Evolutionary conservation across 1,140 invertebrate species (phyloP).

Genomic region (Euborellia annulipes): DNA sequence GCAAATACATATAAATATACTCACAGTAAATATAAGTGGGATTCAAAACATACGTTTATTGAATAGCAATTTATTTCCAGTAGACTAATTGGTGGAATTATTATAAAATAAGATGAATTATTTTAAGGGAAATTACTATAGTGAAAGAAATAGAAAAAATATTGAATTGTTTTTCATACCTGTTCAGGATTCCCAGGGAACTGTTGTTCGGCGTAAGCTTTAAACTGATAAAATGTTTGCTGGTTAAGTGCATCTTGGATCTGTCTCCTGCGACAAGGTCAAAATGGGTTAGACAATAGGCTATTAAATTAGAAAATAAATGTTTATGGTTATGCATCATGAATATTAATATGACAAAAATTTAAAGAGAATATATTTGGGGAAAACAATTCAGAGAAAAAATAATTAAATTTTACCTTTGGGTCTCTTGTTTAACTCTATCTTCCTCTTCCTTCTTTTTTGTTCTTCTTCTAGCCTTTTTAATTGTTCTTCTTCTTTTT

Average conservation of each 20-base stretch:
- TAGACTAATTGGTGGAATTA: no score
- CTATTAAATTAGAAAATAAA: background rate
- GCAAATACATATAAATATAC: no score
- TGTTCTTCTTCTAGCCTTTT: slow-evolving; percentile 43
- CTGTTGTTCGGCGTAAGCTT: slow-evolving; percentile 88
- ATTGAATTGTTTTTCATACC: no score
- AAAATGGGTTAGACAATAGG: background rate
- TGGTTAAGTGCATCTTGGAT: slow-evolving; percentile 93
- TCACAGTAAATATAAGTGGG: no score
- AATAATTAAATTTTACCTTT: slow-evolving; percentile 18
- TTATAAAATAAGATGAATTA: no score
- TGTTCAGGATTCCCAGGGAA: slow-evolving; percentile 82
- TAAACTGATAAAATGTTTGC: slow-evolving; percentile 90
- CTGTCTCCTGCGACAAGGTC: slow-evolving; percentile 40
- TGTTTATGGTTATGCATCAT: no score
- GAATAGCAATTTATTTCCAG: no score
- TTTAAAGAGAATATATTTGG: no score
- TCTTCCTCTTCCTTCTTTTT: slow-evolving; percentile 39
- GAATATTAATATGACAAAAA: no score
- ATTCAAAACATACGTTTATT: no score
- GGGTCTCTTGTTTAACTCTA: slow-evolving; percentile 38
- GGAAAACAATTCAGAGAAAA: background rate
- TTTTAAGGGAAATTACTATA: no score
- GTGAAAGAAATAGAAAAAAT: no score
- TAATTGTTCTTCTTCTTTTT: slow-evolving; percentile 28